Percentiles rank a stretch among this genome's conserved stretches.
These are phyloP conservation scores for Andrena cerasifolii DNA, from an alignment of 1,140 invertebrate genomes.

Conservation along the genomic window DNA sequence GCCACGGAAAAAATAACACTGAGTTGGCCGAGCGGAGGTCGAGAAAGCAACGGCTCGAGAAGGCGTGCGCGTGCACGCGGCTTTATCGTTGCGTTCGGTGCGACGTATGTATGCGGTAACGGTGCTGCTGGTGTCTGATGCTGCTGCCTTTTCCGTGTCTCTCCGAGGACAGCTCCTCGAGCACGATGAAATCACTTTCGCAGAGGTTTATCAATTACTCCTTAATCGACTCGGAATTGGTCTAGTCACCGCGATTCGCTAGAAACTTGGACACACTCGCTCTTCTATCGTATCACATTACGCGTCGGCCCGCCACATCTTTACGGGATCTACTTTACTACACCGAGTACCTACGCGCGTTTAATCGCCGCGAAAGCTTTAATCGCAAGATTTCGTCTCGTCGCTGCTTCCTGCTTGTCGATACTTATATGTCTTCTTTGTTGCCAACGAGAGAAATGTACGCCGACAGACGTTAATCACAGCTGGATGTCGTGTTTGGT, in stretches of 20 bases:
- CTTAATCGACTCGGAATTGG: too few relatives aligned
- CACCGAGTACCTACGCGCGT: too few relatives aligned
- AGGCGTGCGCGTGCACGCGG: constrained; percentile 14
- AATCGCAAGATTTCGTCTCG: background rate
- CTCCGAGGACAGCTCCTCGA: background rate
- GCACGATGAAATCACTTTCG: background rate
- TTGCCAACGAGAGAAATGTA: background rate
- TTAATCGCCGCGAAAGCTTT: constrained; percentile 38
- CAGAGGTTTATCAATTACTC: background rate
- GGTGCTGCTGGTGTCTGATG: background rate
- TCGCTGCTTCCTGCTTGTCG: constrained; percentile 58
- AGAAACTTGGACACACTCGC: too few relatives aligned
- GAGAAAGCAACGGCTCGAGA: constrained; percentile 20
- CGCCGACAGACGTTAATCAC: background rate
- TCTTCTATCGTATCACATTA: too few relatives aligned
- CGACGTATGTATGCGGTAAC: background rate
- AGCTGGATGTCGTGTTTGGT: constrained; percentile 22
- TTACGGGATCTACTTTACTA: too few relatives aligned
- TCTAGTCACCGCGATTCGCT: too few relatives aligned
- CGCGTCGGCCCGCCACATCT: too few relatives aligned
- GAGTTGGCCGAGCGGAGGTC: background rate
- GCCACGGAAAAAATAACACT: too few relatives aligned
- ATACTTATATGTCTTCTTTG: constrained; percentile 28
- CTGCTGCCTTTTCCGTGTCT: background rate
- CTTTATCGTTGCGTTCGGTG: constrained; percentile 34